Evolutionary conservation across 2,888 invertebrate species (phyloP).

Genomic region (Campoplex capitator): DNA sequence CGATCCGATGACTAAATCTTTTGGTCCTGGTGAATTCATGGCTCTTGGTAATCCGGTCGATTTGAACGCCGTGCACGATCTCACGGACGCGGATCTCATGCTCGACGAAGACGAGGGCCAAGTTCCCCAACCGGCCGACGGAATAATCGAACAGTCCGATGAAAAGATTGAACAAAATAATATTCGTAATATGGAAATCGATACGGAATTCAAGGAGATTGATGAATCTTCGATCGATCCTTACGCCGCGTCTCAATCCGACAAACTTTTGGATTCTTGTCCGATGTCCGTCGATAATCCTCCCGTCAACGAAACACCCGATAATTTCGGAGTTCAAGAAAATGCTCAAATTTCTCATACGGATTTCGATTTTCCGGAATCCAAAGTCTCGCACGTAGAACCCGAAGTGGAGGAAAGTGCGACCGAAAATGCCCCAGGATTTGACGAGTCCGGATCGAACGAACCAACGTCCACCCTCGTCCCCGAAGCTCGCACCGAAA

Average conservation of each 20-base stretch:
- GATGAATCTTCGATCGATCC: slow-evolving; percentile 35
- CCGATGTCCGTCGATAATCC: slow-evolving; percentile 21
- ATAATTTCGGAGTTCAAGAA: not conserved
- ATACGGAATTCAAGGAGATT: slow-evolving; percentile 53
- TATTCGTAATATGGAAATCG: slow-evolving; percentile 52
- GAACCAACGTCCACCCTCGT: not conserved
- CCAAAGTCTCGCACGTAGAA: not conserved
- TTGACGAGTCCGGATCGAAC: slow-evolving; percentile 4
- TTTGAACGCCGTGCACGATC: slow-evolving; percentile 85
- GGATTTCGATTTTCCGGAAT: not conserved
- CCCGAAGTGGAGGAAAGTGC: not conserved
- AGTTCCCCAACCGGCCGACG: not conserved
- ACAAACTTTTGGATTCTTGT: slow-evolving; percentile 57
- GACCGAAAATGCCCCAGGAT: not conserved
- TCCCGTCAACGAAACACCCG: not conserved
- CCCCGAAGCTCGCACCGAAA: slow-evolving; percentile 24
- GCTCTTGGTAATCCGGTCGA: slow-evolving; percentile 80
- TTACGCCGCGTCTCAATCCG: slow-evolving; percentile 43
- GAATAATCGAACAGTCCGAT: not conserved
- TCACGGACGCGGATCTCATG: slow-evolving; percentile 77
- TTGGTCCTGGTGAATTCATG: slow-evolving; percentile 79
- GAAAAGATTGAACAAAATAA: slow-evolving; percentile 57
- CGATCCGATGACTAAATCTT: slow-evolving; percentile 82
- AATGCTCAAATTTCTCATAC: not conserved
- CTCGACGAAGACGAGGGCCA: slow-evolving; percentile 22